These are phyloP conservation scores for Mimas tiliae DNA, from an alignment of 2,888 invertebrate species.

Conservation along the genomic window DNA sequence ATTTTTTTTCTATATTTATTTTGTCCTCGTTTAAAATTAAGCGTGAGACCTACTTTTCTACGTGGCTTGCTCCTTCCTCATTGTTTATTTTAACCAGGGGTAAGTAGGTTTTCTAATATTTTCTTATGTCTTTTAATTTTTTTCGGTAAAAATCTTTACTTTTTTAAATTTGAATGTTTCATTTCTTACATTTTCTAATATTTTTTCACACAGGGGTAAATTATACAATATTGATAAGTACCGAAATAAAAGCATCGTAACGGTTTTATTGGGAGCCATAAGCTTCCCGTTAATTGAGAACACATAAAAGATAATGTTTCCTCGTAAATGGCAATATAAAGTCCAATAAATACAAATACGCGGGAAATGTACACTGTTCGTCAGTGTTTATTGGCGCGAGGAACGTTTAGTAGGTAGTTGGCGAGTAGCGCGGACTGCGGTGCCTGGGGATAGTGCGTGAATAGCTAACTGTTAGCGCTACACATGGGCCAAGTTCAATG, in stretches of 20 bases:
- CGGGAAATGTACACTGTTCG: constrained; percentile 2
- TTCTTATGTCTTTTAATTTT: not conserved
- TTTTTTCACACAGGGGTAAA: not conserved
- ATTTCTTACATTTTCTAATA: not conserved
- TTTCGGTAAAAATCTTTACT: not conserved
- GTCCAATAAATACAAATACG: constrained; percentile 15
- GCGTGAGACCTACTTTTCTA: too few species aligned
- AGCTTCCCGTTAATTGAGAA: constrained; percentile 17
- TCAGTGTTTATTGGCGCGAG: constrained; percentile 9
- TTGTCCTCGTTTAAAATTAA: not conserved
- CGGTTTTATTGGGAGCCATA: not conserved
- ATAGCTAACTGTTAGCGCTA: not conserved
- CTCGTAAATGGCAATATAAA: constrained; percentile 22
- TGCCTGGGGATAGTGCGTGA: not conserved
- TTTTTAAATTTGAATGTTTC: not conserved
- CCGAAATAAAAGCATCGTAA: not conserved
- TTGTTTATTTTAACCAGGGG: not conserved
- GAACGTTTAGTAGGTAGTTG: not conserved
- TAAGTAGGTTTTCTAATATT: not conserved
- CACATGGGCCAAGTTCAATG: constrained; percentile 43
- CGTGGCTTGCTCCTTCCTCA: not conserved
- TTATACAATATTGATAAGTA: not conserved
- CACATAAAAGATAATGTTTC: constrained; percentile 12
- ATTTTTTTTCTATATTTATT: not conserved
- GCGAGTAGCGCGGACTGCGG: not conserved